Base-by-base conservation (phyloP, 2,113 vertebrate species). In the Entomyzon cyanotis region DNA sequence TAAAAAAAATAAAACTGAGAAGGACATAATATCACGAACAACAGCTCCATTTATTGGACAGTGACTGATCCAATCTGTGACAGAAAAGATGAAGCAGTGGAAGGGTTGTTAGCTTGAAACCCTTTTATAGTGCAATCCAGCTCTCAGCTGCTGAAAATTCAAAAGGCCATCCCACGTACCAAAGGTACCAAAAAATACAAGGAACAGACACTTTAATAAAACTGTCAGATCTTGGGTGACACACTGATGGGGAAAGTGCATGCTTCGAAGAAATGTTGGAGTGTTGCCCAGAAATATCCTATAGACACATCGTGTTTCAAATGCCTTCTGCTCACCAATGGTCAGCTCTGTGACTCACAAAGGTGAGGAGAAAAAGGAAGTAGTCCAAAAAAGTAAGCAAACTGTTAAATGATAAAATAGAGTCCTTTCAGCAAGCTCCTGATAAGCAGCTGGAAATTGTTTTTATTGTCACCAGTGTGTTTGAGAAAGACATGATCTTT, bases 191-290 rank as follows among this genome's bases (percentile, higher is more conserved):
- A 65, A 94, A 95, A 92, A 88, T 13, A 55, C 85, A 87, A 89
- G 94, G 88, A 90, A 96, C 89, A 95, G 92, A 77, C 92, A 93
- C 88, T 94, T 97, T 96, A 95, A 97, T 97, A 95, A 96, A 96
- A 93, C 96, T 97, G 96, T 97, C 97, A 97, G 91, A 96, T 93
- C 95, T 94, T 95, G 80, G 89, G 81, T 82, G 90, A 97, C 75
- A 68, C 77, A 55, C 86, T 95, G 95, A 94, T 93, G 95, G 90
- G 93, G 87, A 82, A 90, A 97, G 95, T 88, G 78, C 59, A 58
- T 82, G 68, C 88, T 96, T 91, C 78, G 78, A 96, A 95, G 91
- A 91, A 95, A 37, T 3, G 47, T 94, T 97, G 95, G 96, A 97
- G 94, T 91, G 94, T 82, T 97, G 95, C 95, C 96, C 94, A 95